phyloP scores from a whole-genome alignment of 2,797 vertebrate genomes.

The Ataeniobius toweri region DNA sequence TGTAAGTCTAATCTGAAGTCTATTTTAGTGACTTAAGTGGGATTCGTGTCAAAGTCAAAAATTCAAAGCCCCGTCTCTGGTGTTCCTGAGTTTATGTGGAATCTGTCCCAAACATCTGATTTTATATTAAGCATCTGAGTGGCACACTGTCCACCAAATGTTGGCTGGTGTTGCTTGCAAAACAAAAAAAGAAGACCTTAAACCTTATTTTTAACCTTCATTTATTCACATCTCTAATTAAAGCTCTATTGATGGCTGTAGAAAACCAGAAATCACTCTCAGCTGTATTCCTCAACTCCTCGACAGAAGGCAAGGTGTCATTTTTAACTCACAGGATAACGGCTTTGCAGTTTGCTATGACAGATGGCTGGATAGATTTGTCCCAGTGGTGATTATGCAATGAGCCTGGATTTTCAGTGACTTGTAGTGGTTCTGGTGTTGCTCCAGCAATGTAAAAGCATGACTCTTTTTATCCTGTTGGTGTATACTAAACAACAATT shows the following conservation, averaged over 20 bases:
- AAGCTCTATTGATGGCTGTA: constrained; percentile 13
- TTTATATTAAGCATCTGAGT: background rate
- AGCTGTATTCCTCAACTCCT: constrained; percentile 27
- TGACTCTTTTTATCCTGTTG: constrained; percentile 1
- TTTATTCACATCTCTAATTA: background rate
- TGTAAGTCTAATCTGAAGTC: background rate
- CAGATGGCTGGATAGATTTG: constrained; percentile 67
- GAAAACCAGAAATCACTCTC: constrained; percentile 15
- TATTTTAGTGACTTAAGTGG: background rate
- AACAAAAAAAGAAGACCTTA: background rate
- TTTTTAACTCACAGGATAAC: constrained; percentile 41
- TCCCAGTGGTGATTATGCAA: constrained; percentile 55
- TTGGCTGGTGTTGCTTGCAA: background rate
- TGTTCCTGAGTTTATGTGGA: background rate
- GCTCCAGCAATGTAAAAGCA: constrained; percentile 19
- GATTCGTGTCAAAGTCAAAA: background rate
- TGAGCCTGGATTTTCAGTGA: constrained; percentile 48
- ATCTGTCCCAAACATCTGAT: constrained; percentile 1
- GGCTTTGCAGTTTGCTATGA: constrained; percentile 39
- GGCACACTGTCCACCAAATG: background rate
- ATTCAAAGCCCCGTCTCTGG: background rate
- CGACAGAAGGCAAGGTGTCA: constrained; percentile 39
- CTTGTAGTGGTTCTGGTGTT: constrained; percentile 28
- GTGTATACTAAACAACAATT: background rate
- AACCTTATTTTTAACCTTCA: too few relatives aligned